A percentile compares a stretch with the other conserved stretches of the same genome.
Conservation (phyloP, 2,888 invertebrate genomes). For the Lamproptera curius region DNA sequence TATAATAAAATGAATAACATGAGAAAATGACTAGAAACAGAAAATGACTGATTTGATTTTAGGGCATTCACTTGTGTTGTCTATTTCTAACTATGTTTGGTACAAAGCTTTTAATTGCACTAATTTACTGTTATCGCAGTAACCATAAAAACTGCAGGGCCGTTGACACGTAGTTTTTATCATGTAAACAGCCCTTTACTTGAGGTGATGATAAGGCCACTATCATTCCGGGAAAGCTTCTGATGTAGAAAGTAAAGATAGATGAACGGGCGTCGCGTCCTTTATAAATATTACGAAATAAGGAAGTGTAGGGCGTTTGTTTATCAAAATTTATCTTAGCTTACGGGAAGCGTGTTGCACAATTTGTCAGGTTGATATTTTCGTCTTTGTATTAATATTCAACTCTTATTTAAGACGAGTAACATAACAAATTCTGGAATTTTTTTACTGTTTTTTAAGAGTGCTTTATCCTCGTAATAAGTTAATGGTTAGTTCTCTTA, state of each 20-base stretch:
- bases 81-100: no score
- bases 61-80: no score
- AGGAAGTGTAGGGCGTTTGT: constrained; percentile 3
- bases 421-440: no score
- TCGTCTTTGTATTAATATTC: no score
- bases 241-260: constrained; percentile 14
- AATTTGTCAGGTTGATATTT: not conserved
- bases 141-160: constrained; percentile 8
- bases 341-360: not conserved
- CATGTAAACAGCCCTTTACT: constrained; percentile 25
- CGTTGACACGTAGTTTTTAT: constrained; percentile 25
- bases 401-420: no score
- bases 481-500: no score
- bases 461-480: no score
- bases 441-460: no score
- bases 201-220: constrained; percentile 29
- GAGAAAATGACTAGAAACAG: no score
- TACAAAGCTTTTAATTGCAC: constrained; percentile 11
- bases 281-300: constrained; percentile 16
- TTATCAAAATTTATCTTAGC: constrained; percentile 4
- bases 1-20: no score
- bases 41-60: no score
- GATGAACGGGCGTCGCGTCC: constrained; percentile 6
- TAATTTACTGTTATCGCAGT: constrained; percentile 7
- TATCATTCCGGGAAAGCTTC: constrained; percentile 21